A percentile compares a stretch with the other conserved stretches of the same genome.
These are phyloP conservation scores for Pollicipes pollicipes DNA, from an alignment of 1,140 invertebrate species.

Conservation along the genomic window DNA sequence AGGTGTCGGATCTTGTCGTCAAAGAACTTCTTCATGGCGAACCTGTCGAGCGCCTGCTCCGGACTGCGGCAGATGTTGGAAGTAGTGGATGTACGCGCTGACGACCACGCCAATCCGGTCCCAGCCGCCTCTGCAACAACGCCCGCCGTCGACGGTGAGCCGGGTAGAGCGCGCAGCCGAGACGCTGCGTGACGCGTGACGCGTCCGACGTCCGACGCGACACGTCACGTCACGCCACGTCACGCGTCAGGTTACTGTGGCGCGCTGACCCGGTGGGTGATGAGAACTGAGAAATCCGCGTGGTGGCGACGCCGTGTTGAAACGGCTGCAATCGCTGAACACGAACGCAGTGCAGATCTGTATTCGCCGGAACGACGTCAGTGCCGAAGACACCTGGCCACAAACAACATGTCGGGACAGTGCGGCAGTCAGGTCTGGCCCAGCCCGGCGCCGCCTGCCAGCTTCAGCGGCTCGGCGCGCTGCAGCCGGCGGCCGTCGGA, in stretches of 20 bases:
- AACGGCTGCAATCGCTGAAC: too few species aligned
- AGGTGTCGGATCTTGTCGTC: conserved; percentile 66
- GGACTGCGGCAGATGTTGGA: conserved; percentile 72
- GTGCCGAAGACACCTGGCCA: too few species aligned
- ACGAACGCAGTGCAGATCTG: too few species aligned
- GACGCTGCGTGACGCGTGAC: background rate
- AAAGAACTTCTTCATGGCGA: conserved; percentile 76
- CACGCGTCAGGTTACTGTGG: too few species aligned
- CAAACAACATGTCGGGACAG: too few species aligned
- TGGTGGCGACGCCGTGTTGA: background rate
- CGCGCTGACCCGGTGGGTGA: too few species aligned
- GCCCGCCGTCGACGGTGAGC: background rate
- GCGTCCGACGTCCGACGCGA: background rate
- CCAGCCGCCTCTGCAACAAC: conserved; percentile 39
- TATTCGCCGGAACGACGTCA: too few species aligned
- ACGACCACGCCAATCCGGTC: conserved; percentile 68
- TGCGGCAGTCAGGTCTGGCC: too few species aligned
- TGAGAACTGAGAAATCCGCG: conserved; percentile 7
- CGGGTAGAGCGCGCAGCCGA: background rate
- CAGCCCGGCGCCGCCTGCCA: too few species aligned
- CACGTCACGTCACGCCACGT: too few species aligned
- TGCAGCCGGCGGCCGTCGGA: too few species aligned
- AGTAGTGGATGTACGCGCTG: conserved; percentile 85
- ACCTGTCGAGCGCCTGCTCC: conserved; percentile 73
- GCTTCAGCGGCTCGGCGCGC: too few species aligned